A percentile compares a stretch with the other conserved stretches of the same genome.
Conservation (phyloP, 2,113 vertebrate genomes). For the Varanus komodoensis region DNA sequence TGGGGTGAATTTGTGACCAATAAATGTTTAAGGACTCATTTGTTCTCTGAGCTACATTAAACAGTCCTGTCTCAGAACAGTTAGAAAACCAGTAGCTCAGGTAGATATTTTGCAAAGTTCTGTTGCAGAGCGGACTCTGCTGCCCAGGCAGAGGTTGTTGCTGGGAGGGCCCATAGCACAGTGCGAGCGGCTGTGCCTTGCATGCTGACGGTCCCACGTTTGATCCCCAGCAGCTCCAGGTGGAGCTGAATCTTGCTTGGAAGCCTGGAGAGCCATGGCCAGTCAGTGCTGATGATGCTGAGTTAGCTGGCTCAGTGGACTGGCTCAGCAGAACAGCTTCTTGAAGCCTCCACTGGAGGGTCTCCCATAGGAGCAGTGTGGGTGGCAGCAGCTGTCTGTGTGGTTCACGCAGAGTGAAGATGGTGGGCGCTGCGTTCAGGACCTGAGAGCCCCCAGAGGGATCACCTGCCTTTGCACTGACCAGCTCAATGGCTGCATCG, state of each 20-base stretch:
- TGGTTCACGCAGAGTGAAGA: slow-evolving; percentile 53
- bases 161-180: no score
- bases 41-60: neutral
- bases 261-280: no score
- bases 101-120: neutral
- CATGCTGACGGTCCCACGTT: no score
- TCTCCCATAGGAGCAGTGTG: neutral
- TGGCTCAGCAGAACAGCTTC: no score
- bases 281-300: no score
- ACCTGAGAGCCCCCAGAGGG: slow-evolving; percentile 44
- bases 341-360: no score
- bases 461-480: slow-evolving; percentile 62
- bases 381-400: neutral
- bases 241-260: no score
- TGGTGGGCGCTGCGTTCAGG: slow-evolving; percentile 43
- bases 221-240: no score
- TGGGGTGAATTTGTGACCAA: neutral
- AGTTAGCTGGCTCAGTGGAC: no score
- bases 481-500: slow-evolving; percentile 58
- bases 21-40: neutral
- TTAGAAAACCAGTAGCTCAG: neutral
- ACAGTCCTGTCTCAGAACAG: neutral
- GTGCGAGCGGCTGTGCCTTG: no score
- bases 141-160: no score
- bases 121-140: neutral